These are phyloP conservation scores for Morpho deidamia DNA, from an alignment of 2,888 invertebrate species.

Conservation along the genomic window DNA sequence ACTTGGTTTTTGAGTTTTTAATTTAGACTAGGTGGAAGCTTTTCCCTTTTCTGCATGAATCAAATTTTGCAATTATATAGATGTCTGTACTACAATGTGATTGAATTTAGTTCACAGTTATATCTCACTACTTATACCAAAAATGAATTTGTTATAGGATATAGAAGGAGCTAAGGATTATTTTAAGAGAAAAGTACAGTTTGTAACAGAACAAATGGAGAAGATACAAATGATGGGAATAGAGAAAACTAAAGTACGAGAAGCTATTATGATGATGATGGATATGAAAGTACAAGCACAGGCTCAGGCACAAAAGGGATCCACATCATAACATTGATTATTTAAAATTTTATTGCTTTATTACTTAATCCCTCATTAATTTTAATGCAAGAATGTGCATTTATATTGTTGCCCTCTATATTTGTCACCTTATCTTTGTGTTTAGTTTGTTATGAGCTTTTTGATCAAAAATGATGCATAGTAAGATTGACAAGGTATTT, in stretches of 20 bases:
- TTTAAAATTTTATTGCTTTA: slow-evolving; percentile 10
- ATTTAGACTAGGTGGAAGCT: too few species aligned
- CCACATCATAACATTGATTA: slow-evolving; percentile 50
- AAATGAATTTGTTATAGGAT: slow-evolving; percentile 67
- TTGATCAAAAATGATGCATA: background rate
- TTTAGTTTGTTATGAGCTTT: slow-evolving; percentile 2
- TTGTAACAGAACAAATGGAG: slow-evolving; percentile 96
- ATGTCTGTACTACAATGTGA: too few species aligned
- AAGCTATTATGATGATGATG: slow-evolving; percentile 86
- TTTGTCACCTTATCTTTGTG: background rate
- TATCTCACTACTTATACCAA: too few species aligned
- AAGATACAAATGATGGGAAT: slow-evolving; percentile 90
- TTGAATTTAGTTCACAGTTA: too few species aligned
- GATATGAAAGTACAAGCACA: slow-evolving; percentile 84
- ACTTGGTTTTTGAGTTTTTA: too few species aligned
- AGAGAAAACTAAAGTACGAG: slow-evolving; percentile 90
- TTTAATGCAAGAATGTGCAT: slow-evolving; percentile 12
- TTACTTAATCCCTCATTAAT: slow-evolving; percentile 12
- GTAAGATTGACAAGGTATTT: slow-evolving; percentile 1
- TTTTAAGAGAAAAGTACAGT: slow-evolving; percentile 93
- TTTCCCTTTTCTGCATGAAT: too few species aligned
- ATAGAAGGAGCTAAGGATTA: slow-evolving; percentile 92
- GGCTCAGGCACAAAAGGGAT: slow-evolving; percentile 54
- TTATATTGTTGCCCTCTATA: background rate
- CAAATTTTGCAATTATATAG: too few species aligned